Evolutionary conservation across 2,888 invertebrate genomes (phyloP).

Genomic region (Morinoia aosen): DNA sequence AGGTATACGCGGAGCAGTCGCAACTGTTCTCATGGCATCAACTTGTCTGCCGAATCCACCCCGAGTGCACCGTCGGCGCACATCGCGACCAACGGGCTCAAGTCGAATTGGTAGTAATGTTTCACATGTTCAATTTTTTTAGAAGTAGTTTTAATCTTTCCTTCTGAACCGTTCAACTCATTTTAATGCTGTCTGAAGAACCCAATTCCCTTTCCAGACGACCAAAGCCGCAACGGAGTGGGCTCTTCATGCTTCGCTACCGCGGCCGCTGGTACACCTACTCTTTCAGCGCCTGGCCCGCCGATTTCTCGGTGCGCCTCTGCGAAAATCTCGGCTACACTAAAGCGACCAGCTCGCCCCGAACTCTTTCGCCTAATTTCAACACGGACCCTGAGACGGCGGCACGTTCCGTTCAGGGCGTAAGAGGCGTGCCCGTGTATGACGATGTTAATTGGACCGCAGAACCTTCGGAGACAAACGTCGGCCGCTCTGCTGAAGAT

Average conservation of each 20-base stretch:
- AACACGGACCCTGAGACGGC: background rate
- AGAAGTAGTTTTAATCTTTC: too few species aligned
- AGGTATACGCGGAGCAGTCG: background rate
- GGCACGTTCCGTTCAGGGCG: background rate
- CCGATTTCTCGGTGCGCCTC: background rate
- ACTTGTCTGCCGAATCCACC: background rate
- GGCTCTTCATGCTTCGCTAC: conserved; percentile 7
- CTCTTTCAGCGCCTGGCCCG: background rate
- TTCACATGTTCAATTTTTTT: too few species aligned
- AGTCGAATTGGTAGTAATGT: too few species aligned
- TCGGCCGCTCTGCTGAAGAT: background rate
- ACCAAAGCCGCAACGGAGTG: background rate
- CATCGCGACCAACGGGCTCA: too few species aligned
- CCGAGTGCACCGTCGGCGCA: too few species aligned
- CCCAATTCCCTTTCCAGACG: background rate
- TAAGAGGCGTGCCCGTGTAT: background rate
- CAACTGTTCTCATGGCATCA: background rate
- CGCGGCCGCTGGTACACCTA: conserved; percentile 35
- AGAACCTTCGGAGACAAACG: background rate
- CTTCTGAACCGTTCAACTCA: too few species aligned
- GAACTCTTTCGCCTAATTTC: conserved; percentile 6
- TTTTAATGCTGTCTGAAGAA: background rate
- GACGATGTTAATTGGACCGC: background rate
- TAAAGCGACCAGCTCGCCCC: background rate
- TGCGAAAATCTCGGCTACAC: background rate